Conservation (phyloP, 1,140 invertebrate species). For the Trichomalopsis sarcophagae region DNA sequence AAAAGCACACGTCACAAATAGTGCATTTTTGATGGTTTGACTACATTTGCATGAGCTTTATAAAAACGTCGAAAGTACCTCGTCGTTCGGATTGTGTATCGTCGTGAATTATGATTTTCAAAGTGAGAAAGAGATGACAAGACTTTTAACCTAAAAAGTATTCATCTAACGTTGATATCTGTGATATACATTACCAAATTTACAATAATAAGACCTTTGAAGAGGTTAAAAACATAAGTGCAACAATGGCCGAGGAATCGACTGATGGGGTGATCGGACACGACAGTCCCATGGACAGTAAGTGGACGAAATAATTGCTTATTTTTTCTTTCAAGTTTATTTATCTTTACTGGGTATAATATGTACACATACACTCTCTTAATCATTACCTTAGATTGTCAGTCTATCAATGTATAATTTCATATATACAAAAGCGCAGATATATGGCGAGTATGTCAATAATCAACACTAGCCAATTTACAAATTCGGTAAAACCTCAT, state of each 20-base stretch:
- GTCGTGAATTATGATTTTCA: background rate
- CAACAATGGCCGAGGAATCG: conserved; percentile 22
- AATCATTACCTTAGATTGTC: conserved; percentile 11
- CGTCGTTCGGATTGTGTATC: background rate
- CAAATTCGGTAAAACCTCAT: background rate
- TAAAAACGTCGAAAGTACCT: background rate
- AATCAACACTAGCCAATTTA: background rate
- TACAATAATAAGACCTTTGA: background rate
- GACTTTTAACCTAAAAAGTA: conserved; percentile 40
- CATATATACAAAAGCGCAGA: conserved; percentile 5
- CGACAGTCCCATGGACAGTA: conserved; percentile 45
- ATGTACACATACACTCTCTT: conserved; percentile 30
- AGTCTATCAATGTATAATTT: conserved; percentile 34
- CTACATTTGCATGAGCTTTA: too few species aligned
- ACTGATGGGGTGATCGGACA: conserved; percentile 21
- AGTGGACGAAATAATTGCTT: conserved; percentile 23
- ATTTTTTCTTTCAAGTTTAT: background rate
- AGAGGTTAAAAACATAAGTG: background rate
- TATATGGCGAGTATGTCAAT: conserved; percentile 8
- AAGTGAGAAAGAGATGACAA: conserved; percentile 3
- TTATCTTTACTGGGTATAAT: conserved; percentile 16
- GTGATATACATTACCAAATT: background rate
- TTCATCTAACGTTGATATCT: background rate
- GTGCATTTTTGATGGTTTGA: too few species aligned
- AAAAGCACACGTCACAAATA: too few species aligned